Base-by-base conservation (phyloP, 2,113 vertebrate genomes). In the Dasyurus viverrinus region DNA sequence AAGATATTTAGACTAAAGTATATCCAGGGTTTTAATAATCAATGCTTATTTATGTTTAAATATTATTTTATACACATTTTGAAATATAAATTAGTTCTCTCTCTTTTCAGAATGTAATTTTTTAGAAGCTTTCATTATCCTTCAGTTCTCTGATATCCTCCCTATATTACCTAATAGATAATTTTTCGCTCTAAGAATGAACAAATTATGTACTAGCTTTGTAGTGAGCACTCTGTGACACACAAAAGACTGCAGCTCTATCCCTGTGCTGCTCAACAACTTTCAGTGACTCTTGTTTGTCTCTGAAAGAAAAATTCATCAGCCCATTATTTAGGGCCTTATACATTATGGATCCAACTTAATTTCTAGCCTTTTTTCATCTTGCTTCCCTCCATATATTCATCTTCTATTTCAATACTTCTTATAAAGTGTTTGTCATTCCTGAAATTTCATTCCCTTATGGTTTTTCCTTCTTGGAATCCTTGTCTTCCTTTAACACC, bases 11-110 rank as follows among this genome's bases (percentile, higher is more conserved):
- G 68, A 42, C 42, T 84, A 42, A 8, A 42, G n/a, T 84, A 76
- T 14, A 76, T 10, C 30, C 30, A 76, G 30, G 36, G 60, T n/a
- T 36, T 76, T 76, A 42, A 84, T 84, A 84, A 42, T 42, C 68
- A 42, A 42, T 23, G 7, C 36, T 76, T 42, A n/a, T 76, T 76
- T 19, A 42, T 30, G 30, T 42, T 68, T 68, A 36, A 12, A 84
- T 42, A 19, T 42, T 23, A 2, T 42, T 84, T 42, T 2, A n/a
- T 84, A 42, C n/a, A 4, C 10, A 48, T 96, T 97, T 96, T 94
- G 23, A 57, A 68, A 91, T 94, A 52, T 89, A 68, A 93, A 76
- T 92, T 94, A 68, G 36, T 26, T 68, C 25, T 53, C 8, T 95
- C 50, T 52, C 50, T 52, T 10, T 52, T 52, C 50, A 53, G 5